Percentiles rank a stretch among this genome's conserved stretches.
Evolutionary conservation across 2,797 vertebrate genomes (phyloP).

Genomic region (Halcyon badia): DNA sequence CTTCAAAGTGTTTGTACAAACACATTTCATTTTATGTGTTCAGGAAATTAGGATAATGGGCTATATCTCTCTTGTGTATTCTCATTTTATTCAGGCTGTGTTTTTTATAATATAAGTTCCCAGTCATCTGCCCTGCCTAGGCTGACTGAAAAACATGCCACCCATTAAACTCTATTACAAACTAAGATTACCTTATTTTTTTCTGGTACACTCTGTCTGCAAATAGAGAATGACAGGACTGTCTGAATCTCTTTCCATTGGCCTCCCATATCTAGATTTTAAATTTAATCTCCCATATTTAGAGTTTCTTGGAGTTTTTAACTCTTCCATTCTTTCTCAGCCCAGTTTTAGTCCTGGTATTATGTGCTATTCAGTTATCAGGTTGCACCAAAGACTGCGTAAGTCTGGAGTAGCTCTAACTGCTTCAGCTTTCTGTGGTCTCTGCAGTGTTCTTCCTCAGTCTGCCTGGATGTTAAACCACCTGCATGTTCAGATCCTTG

Average conservation of each 20-base stretch:
- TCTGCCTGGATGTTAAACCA: not conserved
- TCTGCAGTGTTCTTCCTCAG: not conserved
- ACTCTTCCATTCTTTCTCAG: not conserved
- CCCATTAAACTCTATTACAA: not conserved
- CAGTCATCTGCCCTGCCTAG: not conserved
- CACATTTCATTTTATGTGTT: not conserved
- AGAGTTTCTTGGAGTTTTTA: not conserved
- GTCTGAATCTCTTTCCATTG: not conserved
- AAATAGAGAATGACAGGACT: not conserved
- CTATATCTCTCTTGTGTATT: not conserved
- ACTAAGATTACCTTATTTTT: not conserved
- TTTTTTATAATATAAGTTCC: not conserved
- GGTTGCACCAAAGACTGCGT: not conserved
- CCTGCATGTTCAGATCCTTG: not conserved
- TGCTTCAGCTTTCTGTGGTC: not conserved
- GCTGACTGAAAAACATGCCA: not conserved
- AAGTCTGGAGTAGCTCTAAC: not conserved
- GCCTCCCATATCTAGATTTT: not conserved
- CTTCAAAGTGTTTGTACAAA: not conserved
- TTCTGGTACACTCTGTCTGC: not conserved
- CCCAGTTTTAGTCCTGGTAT: not conserved
- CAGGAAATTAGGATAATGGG: conserved; percentile 18
- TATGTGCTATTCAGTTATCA: not conserved
- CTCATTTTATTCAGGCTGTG: not conserved
- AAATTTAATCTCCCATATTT: not conserved